These are phyloP conservation scores for Pseudomyrmex cubaensis DNA, from an alignment of 1,140 invertebrate genomes.

Conservation along the genomic window DNA sequence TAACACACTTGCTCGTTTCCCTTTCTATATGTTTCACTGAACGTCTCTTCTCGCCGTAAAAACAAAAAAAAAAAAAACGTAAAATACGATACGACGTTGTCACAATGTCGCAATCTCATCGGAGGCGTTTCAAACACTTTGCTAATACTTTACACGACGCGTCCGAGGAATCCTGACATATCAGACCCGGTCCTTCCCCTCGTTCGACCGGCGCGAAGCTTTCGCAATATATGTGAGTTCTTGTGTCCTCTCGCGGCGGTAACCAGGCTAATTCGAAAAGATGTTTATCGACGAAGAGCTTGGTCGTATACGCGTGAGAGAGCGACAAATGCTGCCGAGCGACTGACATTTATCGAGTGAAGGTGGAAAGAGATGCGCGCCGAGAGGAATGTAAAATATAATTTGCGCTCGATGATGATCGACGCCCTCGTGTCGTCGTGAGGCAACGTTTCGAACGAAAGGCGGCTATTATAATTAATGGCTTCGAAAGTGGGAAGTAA, in stretches of 20 bases:
- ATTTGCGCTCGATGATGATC: slow-evolving; percentile 21
- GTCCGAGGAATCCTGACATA: slow-evolving; percentile 39
- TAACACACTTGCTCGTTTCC: background rate
- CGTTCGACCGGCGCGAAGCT: slow-evolving; percentile 18
- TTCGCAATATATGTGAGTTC: slow-evolving; percentile 45
- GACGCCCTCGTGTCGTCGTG: slow-evolving; percentile 10
- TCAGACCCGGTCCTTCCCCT: slow-evolving; percentile 13
- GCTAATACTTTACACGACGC: background rate
- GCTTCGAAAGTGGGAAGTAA: slow-evolving; percentile 31
- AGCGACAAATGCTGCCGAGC: slow-evolving; percentile 54
- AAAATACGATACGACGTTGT: too few relatives aligned
- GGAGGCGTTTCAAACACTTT: background rate
- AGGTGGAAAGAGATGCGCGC: slow-evolving; percentile 46
- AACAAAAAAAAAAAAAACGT: background rate
- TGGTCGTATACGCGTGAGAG: background rate
- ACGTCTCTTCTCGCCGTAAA: background rate
- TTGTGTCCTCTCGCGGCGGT: slow-evolving; percentile 33
- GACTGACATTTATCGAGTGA: slow-evolving; percentile 69
- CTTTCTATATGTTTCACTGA: background rate
- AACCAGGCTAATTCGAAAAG: slow-evolving; percentile 54
- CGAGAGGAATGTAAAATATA: slow-evolving; percentile 24
- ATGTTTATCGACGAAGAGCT: slow-evolving; percentile 60
- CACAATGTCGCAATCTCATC: too few relatives aligned
- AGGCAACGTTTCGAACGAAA: slow-evolving; percentile 62
- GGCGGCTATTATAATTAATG: slow-evolving; percentile 65